A percentile compares a stretch with the other conserved stretches of the same genome.
Conservation (phyloP, 2,797 vertebrate genomes). For the Mormyrus hasselquistii region DNA sequence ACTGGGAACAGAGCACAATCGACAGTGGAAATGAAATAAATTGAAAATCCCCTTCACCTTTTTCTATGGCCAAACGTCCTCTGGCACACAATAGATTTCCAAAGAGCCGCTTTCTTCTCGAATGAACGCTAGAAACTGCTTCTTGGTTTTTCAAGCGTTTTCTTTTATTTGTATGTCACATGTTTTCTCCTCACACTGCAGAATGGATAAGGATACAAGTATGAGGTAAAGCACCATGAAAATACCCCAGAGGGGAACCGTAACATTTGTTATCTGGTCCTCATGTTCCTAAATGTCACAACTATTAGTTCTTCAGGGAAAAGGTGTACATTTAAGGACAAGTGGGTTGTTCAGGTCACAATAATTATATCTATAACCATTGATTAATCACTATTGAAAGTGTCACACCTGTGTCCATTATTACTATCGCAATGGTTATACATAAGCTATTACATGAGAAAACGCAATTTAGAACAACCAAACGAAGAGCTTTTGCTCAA, state of each 20-base stretch:
- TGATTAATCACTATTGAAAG: background rate
- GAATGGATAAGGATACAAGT: background rate
- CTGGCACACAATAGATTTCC: background rate
- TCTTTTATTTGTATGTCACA: background rate
- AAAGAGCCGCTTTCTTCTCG: background rate
- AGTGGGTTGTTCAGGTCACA: background rate
- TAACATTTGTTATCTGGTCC: background rate
- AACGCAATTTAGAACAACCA: background rate
- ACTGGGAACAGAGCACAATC: constrained; percentile 20
- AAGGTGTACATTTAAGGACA: background rate
- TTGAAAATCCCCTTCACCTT: constrained; percentile 21
- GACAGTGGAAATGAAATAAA: constrained; percentile 16
- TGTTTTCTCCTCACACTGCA: background rate
- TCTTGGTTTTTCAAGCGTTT: background rate
- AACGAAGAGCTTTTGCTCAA: background rate
- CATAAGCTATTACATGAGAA: background rate
- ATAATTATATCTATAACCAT: background rate
- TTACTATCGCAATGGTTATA: background rate
- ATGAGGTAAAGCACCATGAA: background rate
- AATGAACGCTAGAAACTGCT: background rate
- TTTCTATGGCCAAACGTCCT: background rate
- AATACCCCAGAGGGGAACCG: background rate
- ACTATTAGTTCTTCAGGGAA: background rate
- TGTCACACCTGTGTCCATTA: background rate
- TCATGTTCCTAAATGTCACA: background rate